Evolutionary conservation across 2,888 invertebrate species (phyloP).

Genomic region (Idaea aversata): DNA sequence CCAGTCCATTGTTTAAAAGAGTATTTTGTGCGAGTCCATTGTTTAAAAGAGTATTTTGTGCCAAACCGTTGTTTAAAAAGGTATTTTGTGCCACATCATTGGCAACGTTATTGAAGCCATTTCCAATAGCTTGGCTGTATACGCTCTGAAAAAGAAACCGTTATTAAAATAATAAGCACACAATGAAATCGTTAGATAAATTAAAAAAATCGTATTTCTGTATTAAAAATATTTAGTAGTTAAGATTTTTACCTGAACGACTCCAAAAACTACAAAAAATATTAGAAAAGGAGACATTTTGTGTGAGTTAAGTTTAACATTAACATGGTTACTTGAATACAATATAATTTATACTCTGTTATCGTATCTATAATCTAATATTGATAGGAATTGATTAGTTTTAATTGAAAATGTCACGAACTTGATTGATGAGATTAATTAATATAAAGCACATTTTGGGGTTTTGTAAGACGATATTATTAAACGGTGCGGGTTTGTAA

Average conservation of each 20-base stretch:
- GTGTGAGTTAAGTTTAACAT: background rate
- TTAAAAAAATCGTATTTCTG: no score
- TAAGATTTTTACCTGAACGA: conserved; percentile 19
- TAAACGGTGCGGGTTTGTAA: no score
- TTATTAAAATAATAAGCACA: no score
- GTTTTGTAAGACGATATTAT: no score
- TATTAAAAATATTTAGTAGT: background rate
- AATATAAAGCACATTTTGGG: no score
- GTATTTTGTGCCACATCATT: conserved; percentile 4
- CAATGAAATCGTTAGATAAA: no score
- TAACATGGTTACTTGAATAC: background rate
- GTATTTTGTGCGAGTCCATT: background rate
- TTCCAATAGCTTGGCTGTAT: conserved; percentile 28
- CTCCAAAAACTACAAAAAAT: conserved; percentile 17
- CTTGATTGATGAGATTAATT: background rate
- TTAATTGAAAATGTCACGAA: background rate
- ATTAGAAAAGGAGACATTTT: conserved; percentile 19
- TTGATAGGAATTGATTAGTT: background rate
- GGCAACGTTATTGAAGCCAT: conserved; percentile 15
- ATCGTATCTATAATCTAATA: background rate
- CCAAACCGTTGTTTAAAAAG: background rate
- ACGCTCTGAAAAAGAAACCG: conserved; percentile 31
- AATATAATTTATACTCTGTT: background rate
- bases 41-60: background rate
- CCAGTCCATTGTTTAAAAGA: background rate